Conservation (phyloP, 1,140 invertebrate species). For the Rhyzopertha dominica region DNA sequence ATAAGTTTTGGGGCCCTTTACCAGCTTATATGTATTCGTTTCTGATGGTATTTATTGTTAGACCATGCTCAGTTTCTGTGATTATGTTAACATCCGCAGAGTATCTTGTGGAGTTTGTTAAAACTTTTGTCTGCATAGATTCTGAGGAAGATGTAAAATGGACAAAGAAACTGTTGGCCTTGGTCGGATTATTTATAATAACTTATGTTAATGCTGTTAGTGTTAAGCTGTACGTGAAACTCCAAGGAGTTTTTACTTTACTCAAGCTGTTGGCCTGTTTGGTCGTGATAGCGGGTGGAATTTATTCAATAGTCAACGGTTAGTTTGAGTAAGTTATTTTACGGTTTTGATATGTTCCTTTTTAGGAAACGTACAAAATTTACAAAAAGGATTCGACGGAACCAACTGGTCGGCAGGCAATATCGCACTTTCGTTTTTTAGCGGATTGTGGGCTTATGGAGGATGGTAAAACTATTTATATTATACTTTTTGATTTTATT, state of each 20-base stretch:
- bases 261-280: constrained; percentile 81
- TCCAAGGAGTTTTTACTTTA: constrained; percentile 84
- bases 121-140: constrained; percentile 39
- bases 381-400: constrained; percentile 70
- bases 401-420: constrained; percentile 65
- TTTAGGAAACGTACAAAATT: constrained; percentile 61
- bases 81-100: constrained; percentile 77
- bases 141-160: constrained; percentile 42
- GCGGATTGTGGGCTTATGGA: constrained; percentile 92
- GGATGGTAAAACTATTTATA: constrained; percentile 61
- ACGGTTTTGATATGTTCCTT: too few species aligned
- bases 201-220: constrained; percentile 85
- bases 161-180: constrained; percentile 64
- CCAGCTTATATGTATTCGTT: constrained; percentile 76
- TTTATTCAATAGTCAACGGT: constrained; percentile 71
- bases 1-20: constrained; percentile 65
- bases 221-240: constrained; percentile 80
- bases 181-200: constrained; percentile 69
- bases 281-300: constrained; percentile 75
- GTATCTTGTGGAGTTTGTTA: constrained; percentile 69
- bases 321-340: constrained; percentile 30
- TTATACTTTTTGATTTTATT: constrained; percentile 1
- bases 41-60: constrained; percentile 72
- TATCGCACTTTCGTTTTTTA: constrained; percentile 88
- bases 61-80: constrained; percentile 73